Base-by-base conservation (phyloP, 92 coral and sea anemone genomes). In the Umimayanthus chanpuru region DNA sequence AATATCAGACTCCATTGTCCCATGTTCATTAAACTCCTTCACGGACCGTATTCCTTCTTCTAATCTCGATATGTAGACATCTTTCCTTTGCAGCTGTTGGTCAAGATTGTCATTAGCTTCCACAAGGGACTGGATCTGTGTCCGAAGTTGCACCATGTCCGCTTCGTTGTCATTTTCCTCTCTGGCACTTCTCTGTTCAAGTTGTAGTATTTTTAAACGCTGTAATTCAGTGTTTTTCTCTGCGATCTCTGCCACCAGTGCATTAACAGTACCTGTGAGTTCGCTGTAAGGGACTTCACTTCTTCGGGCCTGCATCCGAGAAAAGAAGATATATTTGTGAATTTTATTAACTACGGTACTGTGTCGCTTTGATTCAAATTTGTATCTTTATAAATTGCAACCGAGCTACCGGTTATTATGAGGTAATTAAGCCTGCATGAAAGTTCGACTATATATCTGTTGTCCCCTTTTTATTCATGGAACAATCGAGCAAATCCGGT, bases 191-290 rank as follows among this genome's bases (percentile, higher is more conserved):
- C 43, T 40, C 12, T 71, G 58, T 5, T 70, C 78, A n/a, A 41
- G 64, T 26, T 83, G 87, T 16, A 71, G 43, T 16, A 53, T 70
- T 29, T 47, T 28, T 70, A 83, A 30, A 25, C 40, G 78, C 30
- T 83, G 78, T n/a, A 83, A 15, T 25, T 83, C 87, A 23, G 87
- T 70, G 78, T 83, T 83, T 83, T 83, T 83, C 67, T 83, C 87
- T 28, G 87, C 87, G 28, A 83, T 83, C 20, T 83, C 87, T 15
- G 87, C 87, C 12, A 83, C 87, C 67, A 83, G 7, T 0, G 87
- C 87, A 29, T 83, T 83, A 11, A 83, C 87, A 25, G 87, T 83
- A 23, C 74, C 87, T 29, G 87, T 68, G 0, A 83, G 78, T 50
- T 83, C 77, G 16, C 61, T 83, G 87, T 83, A 83, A 0, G 87